Evolutionary conservation across 2,113 vertebrate genomes (phyloP).

Genomic region (Gasterosteus nipponicus): DNA sequence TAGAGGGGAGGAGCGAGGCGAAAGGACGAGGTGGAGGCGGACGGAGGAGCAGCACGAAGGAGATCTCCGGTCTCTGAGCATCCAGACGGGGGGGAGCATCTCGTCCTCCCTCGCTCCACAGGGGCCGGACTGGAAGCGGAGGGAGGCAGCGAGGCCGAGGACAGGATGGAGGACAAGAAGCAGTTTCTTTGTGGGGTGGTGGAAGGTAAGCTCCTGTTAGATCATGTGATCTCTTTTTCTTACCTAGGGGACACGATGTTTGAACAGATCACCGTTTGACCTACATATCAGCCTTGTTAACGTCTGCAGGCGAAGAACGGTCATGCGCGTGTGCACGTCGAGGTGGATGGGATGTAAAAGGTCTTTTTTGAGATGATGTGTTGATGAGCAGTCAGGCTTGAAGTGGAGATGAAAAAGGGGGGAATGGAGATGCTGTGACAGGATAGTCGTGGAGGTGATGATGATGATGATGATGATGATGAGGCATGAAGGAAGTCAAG

Average conservation of each 20-base stretch:
- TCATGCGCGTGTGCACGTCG: not conserved
- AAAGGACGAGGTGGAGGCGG: constrained; percentile 42
- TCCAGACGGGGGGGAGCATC: constrained; percentile 43
- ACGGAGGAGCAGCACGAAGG: constrained; percentile 55
- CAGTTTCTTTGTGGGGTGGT: constrained; percentile 87
- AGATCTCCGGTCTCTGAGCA: constrained; percentile 29
- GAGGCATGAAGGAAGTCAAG: not conserved
- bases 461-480: not conserved
- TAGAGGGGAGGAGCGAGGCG: constrained; percentile 25
- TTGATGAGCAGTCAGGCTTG: constrained; percentile 43
- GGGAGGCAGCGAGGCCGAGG: constrained; percentile 27
- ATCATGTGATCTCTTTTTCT: constrained; percentile 45
- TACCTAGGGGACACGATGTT: not conserved
- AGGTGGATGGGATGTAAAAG: not conserved
- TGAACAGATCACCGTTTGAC: constrained; percentile 52
- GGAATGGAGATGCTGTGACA: not conserved
- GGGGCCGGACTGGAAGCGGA: constrained; percentile 36
- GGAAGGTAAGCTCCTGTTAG: constrained; percentile 81
- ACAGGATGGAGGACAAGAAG: constrained; percentile 78
- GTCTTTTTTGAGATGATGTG: constrained; percentile 32
- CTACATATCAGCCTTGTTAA: constrained; percentile 34
- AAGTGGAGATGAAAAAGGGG: constrained; percentile 42
- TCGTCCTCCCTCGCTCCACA: constrained; percentile 36
- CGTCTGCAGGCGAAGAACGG: not conserved
- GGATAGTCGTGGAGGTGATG: not conserved